These are phyloP conservation scores for Petromus typicus DNA, from an alignment of 2,113 vertebrate species.

Conservation along the genomic window DNA sequence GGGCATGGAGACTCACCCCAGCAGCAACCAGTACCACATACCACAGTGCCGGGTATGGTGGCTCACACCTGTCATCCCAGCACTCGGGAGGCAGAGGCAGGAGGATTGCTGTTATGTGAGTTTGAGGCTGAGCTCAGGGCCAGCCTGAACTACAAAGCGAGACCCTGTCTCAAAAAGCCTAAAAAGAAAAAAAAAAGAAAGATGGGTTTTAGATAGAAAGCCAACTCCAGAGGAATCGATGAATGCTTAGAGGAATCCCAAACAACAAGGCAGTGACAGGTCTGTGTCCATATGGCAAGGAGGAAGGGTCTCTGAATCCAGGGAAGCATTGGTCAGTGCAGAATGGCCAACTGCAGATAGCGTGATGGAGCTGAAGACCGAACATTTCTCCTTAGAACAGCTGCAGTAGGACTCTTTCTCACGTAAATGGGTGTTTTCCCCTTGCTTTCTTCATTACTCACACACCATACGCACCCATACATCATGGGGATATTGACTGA, in stretches of 20 bases:
- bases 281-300: rapidly evolving
- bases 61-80: too few relatives aligned
- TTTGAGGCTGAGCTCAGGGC: too few relatives aligned
- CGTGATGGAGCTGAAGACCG: not conserved
- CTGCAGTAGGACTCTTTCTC: not conserved
- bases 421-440: not conserved
- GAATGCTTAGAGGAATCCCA: not conserved
- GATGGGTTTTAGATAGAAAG: not conserved
- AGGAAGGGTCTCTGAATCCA: not conserved
- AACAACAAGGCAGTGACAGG: not conserved
- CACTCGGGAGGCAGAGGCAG: too few relatives aligned
- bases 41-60: too few relatives aligned
- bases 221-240: not conserved
- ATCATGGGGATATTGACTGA: not conserved
- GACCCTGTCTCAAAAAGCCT: too few relatives aligned
- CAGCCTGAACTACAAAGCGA: too few relatives aligned
- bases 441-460: not conserved
- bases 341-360: not conserved
- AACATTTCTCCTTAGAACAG: not conserved
- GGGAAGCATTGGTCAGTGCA: rapidly evolving
- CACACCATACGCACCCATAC: not conserved
- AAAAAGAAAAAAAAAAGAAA: too few relatives aligned
- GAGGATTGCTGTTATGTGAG: too few relatives aligned
- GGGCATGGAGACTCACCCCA: too few relatives aligned
- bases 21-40: too few relatives aligned